These are phyloP conservation scores for Nymphalis urticae DNA, from an alignment of 2,888 invertebrate species.

Conservation along the genomic window DNA sequence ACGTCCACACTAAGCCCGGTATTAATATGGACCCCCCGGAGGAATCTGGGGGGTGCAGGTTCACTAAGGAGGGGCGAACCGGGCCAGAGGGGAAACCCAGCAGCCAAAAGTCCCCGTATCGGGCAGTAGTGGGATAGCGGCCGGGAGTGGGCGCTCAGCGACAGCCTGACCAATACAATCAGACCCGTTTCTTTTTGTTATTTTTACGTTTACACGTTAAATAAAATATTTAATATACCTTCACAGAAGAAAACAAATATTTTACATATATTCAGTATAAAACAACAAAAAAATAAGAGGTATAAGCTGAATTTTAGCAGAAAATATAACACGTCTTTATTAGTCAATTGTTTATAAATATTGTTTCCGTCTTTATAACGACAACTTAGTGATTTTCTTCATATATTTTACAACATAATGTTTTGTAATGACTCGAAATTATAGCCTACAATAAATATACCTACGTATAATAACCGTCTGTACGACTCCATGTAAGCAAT, in stretches of 20 bases:
- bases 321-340: not conserved
- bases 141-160: conserved; percentile 95
- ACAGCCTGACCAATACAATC: conserved; percentile 86
- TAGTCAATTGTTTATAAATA: not conserved
- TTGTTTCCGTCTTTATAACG: not conserved
- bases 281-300: no score
- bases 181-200: conserved; percentile 73
- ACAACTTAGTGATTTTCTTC: conserved; percentile 12
- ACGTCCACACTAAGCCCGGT: conserved; percentile 98
- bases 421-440: conserved; percentile 26
- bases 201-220: not conserved
- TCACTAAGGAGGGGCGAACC: conserved; percentile 94
- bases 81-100: conserved; percentile 99
- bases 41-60: conserved; percentile 89
- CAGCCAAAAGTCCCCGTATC: conserved; percentile 99
- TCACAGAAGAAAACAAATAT: no score
- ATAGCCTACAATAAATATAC: conserved; percentile 22
- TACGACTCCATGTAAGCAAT: conserved; percentile 38
- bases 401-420: conserved; percentile 21
- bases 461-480: conserved; percentile 20
- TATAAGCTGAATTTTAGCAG: no score
- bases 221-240: no score
- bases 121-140: conserved; percentile 99
- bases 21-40: conserved; percentile 96
- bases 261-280: no score